Percentiles rank a stretch among this genome's conserved stretches.
phyloP scores from a whole-genome alignment of 2,888 invertebrate genomes.

The Cantharis lateralis region DNA sequence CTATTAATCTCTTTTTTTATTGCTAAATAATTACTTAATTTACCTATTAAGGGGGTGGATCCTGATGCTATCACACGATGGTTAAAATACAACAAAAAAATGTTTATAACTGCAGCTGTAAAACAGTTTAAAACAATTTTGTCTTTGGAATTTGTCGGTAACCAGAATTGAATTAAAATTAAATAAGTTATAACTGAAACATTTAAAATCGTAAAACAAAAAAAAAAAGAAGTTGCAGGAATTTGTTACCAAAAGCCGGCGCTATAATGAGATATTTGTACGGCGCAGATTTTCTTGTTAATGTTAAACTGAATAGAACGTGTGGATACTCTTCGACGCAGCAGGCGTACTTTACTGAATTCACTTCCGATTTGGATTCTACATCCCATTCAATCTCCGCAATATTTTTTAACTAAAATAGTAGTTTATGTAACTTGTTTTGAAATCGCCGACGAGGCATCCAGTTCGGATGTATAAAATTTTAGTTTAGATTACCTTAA shows the following conservation, averaged over 20 bases:
- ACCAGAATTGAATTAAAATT: constrained; percentile 65
- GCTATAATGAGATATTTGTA: constrained; percentile 9
- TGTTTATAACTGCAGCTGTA: constrained; percentile 62
- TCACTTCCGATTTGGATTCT: too few relatives aligned
- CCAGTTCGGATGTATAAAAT: too few relatives aligned
- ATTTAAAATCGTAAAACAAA: not conserved
- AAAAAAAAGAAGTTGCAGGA: not conserved
- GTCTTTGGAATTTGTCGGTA: constrained; percentile 69
- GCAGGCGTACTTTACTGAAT: not conserved
- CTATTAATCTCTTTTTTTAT: not conserved
- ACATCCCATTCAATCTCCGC: constrained; percentile 3
- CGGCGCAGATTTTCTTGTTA: constrained; percentile 13
- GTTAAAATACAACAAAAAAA: constrained; percentile 67
- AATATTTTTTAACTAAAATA: constrained; percentile 6
- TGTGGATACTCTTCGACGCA: constrained; percentile 6
- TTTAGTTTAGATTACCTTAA: not conserved
- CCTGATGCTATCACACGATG: constrained; percentile 62
- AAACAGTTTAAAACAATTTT: constrained; percentile 67
- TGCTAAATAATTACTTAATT: not conserved
- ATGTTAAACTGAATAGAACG: constrained; percentile 3
- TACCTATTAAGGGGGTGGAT: constrained; percentile 62
- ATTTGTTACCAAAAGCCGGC: constrained; percentile 10
- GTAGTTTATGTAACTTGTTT: not conserved
- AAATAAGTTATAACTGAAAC: constrained; percentile 41
- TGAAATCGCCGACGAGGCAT: not conserved